phyloP scores from a whole-genome alignment of 2,113 vertebrate genomes.

The Cyprinodon brontotheroides region DNA sequence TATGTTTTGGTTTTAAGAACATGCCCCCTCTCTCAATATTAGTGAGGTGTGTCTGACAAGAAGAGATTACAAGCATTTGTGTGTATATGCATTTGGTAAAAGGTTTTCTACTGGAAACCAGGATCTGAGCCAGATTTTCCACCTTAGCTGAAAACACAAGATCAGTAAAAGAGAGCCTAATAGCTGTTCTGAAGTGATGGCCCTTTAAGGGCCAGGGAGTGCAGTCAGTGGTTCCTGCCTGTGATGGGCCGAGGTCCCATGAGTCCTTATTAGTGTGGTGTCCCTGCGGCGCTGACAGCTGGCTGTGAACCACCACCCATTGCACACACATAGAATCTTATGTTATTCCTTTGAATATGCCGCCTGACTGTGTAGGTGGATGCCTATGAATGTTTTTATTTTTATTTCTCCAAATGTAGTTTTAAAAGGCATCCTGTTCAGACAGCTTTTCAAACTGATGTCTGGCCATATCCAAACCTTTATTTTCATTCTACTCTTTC shows the following conservation, averaged over 20 bases:
- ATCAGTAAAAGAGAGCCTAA: slow-evolving; percentile 49
- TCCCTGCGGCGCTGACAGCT: slow-evolving; percentile 80
- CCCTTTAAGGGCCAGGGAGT: slow-evolving; percentile 65
- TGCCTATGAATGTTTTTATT: slow-evolving; percentile 49
- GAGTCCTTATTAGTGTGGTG: slow-evolving; percentile 80
- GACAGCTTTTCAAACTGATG: slow-evolving; percentile 41
- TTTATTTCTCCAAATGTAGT: slow-evolving; percentile 16
- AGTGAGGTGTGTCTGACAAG: slow-evolving; percentile 64
- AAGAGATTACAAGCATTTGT: slow-evolving; percentile 50
- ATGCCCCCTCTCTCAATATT: slow-evolving; percentile 66
- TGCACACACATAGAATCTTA: slow-evolving; percentile 42
- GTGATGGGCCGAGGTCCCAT: slow-evolving; percentile 69
- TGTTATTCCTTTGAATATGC: slow-evolving; percentile 32
- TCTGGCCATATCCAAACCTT: slow-evolving; percentile 10
- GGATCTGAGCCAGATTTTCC: slow-evolving; percentile 65
- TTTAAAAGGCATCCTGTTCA: slow-evolving; percentile 51
- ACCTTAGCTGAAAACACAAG: slow-evolving; percentile 61
- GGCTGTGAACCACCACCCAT: slow-evolving; percentile 66
- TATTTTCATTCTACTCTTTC: slow-evolving; percentile 17
- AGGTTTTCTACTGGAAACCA: slow-evolving; percentile 56
- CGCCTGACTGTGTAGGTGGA: slow-evolving; percentile 14
- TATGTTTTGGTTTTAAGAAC: slow-evolving; percentile 45
- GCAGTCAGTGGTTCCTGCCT: slow-evolving; percentile 54
- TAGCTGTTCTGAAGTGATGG: slow-evolving; percentile 61
- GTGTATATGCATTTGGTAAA: slow-evolving; percentile 38